phyloP scores from a whole-genome alignment of 2,113 vertebrate genomes.

The Nannobrachium achirus region DNA sequence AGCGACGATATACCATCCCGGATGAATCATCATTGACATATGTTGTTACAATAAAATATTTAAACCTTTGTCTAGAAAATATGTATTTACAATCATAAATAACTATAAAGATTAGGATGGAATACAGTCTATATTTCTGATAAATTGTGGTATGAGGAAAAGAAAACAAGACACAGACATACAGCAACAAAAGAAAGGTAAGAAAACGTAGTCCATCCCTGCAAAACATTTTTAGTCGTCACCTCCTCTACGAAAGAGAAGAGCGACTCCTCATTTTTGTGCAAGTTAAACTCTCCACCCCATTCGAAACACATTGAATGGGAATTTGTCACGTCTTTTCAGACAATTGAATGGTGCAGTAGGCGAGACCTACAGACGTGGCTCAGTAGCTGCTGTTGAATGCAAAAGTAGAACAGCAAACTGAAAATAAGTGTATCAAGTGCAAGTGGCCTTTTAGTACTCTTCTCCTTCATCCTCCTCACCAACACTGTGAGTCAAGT shows the following conservation, averaged over 20 bases:
- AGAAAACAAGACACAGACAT: slow-evolving; percentile 26
- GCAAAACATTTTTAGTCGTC: slow-evolving; percentile 16
- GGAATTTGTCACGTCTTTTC: too few species aligned
- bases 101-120: slow-evolving; percentile 51
- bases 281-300: slow-evolving; percentile 53
- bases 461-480: too few species aligned
- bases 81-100: slow-evolving; percentile 76
- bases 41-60: slow-evolving; percentile 50
- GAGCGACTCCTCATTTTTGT: slow-evolving; percentile 34
- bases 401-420: too few species aligned
- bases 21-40: background rate
- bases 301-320: too few species aligned
- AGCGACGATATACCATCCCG: slow-evolving; percentile 14
- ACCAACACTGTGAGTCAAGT: too few species aligned
- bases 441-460: too few species aligned
- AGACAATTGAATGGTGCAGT: too few species aligned
- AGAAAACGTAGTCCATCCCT: slow-evolving; percentile 58
- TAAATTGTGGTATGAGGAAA: slow-evolving; percentile 47
- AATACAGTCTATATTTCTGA: slow-evolving; percentile 44
- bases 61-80: slow-evolving; percentile 56
- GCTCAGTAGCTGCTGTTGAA: too few species aligned
- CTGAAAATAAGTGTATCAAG: too few species aligned
- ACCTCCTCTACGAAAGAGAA: slow-evolving; percentile 47
- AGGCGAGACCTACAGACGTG: too few species aligned
- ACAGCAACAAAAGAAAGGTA: slow-evolving; percentile 24